A percentile compares a stretch with the other conserved stretches of the same genome.
Evolutionary conservation across 2,113 vertebrate species (phyloP).

Genomic region (Rostratula benghalensis): DNA sequence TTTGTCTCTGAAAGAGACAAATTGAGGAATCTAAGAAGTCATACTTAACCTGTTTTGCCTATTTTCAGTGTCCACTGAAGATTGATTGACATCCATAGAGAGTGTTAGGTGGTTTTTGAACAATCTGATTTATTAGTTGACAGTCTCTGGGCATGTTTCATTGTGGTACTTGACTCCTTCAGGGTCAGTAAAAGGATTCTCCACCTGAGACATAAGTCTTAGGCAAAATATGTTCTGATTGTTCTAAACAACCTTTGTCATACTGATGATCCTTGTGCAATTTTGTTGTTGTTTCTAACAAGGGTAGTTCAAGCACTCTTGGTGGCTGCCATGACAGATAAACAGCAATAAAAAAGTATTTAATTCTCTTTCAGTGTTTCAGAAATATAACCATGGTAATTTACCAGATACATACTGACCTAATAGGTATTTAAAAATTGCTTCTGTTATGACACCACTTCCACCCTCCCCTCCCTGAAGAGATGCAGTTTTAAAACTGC

Average conservation of each 20-base stretch:
- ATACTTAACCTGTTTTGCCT: background rate
- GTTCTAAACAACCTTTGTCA: background rate
- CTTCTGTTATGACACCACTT: rapidly evolving
- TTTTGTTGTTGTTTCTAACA: background rate
- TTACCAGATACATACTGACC: background rate
- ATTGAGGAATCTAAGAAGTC: background rate
- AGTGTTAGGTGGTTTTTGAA: background rate
- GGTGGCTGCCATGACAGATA: background rate
- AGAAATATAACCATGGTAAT: background rate
- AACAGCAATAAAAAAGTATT: background rate
- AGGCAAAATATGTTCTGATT: background rate
- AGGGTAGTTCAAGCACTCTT: background rate
- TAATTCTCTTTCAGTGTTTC: background rate
- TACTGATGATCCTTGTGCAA: background rate
- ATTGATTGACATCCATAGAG: background rate
- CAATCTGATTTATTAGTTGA: background rate
- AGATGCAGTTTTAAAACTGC: background rate
- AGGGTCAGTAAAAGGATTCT: background rate
- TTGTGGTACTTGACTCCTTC: background rate
- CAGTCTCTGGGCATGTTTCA: background rate
- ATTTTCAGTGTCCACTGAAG: background rate
- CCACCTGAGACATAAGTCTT: background rate
- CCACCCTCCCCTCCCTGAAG: rapidly evolving
- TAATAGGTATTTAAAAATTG: background rate
- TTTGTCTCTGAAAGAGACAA: background rate